A percentile compares a stretch with the other conserved stretches of the same genome.
Evolutionary conservation across 2,888 invertebrate species (phyloP).

Genomic region (Allolobophora icterica): DNA sequence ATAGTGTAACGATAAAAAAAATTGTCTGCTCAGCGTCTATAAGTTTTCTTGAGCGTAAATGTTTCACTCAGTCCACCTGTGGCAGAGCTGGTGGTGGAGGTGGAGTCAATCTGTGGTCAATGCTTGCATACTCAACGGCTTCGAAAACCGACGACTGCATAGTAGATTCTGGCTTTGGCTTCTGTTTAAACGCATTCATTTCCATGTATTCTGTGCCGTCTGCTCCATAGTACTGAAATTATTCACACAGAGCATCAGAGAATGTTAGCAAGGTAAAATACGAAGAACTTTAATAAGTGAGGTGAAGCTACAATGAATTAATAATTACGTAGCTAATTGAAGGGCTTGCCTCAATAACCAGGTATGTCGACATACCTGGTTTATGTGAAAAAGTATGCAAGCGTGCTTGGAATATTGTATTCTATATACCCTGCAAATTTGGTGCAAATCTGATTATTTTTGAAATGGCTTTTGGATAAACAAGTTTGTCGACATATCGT

Average conservation of each 20-base stretch:
- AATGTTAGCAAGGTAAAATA: background rate
- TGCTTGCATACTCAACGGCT: background rate
- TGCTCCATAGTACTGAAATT: background rate
- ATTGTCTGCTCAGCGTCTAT: background rate
- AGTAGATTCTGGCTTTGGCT: background rate
- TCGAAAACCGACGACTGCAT: background rate
- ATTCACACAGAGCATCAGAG: background rate
- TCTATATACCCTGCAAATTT: too few relatives aligned
- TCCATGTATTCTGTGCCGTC: slow-evolving; percentile 6
- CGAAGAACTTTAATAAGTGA: background rate
- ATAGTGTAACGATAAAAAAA: too few relatives aligned
- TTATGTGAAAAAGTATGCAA: too few relatives aligned
- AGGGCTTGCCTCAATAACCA: too few relatives aligned
- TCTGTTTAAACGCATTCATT: background rate
- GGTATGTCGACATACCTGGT: too few relatives aligned
- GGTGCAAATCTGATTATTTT: too few relatives aligned
- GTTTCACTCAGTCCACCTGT: background rate
- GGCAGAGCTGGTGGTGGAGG: background rate
- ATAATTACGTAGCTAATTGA: too few relatives aligned
- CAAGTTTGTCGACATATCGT: too few relatives aligned
- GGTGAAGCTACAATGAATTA: background rate
- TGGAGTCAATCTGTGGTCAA: background rate
- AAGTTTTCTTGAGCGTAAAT: background rate
- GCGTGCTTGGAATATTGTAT: too few relatives aligned
- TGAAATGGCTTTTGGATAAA: too few relatives aligned